Percentiles rank a stretch among this genome's conserved stretches.
phyloP scores from a whole-genome alignment of 2,113 vertebrate genomes.

The Circaetus gallicus region DNA sequence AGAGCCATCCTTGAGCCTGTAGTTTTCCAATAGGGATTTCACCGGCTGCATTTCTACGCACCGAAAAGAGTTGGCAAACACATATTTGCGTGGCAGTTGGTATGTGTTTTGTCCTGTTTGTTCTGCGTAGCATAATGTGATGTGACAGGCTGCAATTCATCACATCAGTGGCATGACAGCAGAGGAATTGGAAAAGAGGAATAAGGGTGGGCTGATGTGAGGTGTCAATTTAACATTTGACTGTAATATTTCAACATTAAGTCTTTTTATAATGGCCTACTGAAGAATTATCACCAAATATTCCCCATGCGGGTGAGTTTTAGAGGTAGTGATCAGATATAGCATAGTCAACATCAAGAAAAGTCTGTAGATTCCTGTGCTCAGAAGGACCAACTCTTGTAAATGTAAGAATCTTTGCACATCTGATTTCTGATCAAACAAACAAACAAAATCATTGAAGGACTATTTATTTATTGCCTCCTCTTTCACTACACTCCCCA shows the following conservation, averaged over 20 bases:
- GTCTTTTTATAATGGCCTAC: not conserved
- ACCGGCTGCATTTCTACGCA: not conserved
- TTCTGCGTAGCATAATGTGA: slow-evolving; percentile 51
- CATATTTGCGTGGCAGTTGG: slow-evolving; percentile 67
- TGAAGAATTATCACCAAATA: not conserved
- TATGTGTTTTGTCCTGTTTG: slow-evolving; percentile 73
- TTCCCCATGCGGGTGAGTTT: not conserved
- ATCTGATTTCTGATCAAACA: not conserved
- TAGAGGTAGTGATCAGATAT: not conserved
- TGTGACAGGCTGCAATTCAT: slow-evolving; percentile 68
- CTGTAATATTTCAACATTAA: not conserved
- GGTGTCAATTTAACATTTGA: not conserved
- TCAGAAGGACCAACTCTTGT: not conserved
- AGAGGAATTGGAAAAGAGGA: slow-evolving; percentile 19
- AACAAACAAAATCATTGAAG: not conserved
- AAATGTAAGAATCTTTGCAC: not conserved
- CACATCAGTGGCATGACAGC: slow-evolving; percentile 40
- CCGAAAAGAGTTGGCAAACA: slow-evolving; percentile 47
- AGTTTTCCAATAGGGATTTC: not conserved
- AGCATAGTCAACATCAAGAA: too few species aligned
- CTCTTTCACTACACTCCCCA: not conserved
- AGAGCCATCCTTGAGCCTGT: not conserved
- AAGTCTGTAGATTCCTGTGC: not conserved
- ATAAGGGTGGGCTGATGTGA: not conserved
- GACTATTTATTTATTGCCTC: not conserved